Conservation (phyloP, 1,140 invertebrate species). For the Diorhabda sublineata region DNA sequence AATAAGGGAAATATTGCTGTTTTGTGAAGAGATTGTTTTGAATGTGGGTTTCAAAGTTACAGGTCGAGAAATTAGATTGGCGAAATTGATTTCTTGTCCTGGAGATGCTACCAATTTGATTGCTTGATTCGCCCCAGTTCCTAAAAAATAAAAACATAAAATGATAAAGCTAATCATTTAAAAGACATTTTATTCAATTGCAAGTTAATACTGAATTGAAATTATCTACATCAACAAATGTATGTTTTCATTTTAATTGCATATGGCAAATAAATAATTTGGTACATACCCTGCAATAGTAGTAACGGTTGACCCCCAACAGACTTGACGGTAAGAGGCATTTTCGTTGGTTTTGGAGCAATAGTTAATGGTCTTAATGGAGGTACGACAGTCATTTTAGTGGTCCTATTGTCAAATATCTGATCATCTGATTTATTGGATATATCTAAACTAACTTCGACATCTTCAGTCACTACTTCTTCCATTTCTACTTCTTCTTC, state of each 20-base stretch:
- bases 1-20: constrained; percentile 32
- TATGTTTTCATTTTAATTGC: background rate
- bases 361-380: constrained; percentile 45
- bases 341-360: constrained; percentile 45
- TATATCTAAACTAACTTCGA: constrained; percentile 38
- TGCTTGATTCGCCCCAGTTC: constrained; percentile 34
- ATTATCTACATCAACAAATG: background rate
- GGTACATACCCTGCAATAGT: constrained; percentile 37
- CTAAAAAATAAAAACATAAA: constrained; percentile 13
- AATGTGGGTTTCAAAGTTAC: constrained; percentile 38
- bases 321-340: constrained; percentile 43
- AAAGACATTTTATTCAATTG: background rate
- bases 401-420: constrained; percentile 34
- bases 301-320: constrained; percentile 40
- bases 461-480: constrained; percentile 36
- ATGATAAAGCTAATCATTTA: background rate
- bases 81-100: constrained; percentile 41
- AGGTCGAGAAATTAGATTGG: constrained; percentile 40
- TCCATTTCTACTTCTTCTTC: constrained; percentile 38
- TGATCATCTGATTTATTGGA: constrained; percentile 29
- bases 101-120: constrained; percentile 43
- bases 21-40: constrained; percentile 24
- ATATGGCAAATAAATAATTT: background rate
- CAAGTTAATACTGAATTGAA: background rate
- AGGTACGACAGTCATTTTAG: constrained; percentile 33